Conservation (phyloP, 2,113 vertebrate species). For the Hoplias malabaricus region DNA sequence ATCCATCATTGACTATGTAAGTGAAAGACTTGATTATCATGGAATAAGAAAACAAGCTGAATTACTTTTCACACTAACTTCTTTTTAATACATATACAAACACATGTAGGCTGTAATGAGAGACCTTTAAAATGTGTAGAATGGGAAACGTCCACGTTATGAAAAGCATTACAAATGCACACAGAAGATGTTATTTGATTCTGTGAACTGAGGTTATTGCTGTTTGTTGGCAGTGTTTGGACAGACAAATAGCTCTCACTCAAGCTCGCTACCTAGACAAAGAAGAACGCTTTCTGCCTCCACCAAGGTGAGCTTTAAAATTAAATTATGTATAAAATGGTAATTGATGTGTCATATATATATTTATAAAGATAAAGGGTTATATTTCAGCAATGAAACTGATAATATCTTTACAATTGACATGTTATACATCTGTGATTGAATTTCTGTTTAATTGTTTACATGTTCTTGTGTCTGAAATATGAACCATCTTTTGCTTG, state of each 20-base stretch:
- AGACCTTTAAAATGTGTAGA: too few species aligned
- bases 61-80: too few species aligned
- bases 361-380: too few species aligned
- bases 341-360: too few species aligned
- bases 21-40: slow-evolving; percentile 42
- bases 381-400: too few species aligned
- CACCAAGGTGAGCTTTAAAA: slow-evolving; percentile 81
- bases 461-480: slow-evolving; percentile 8
- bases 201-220: background rate
- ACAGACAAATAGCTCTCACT: slow-evolving; percentile 83
- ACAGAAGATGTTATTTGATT: background rate
- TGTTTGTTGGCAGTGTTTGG: slow-evolving; percentile 80
- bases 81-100: too few species aligned
- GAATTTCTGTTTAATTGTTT: too few species aligned
- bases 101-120: too few species aligned
- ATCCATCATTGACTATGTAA: slow-evolving; percentile 83
- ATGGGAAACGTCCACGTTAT: too few species aligned
- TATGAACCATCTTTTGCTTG: background rate
- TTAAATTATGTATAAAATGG: background rate
- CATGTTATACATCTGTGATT: background rate
- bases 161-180: too few species aligned
- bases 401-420: too few species aligned
- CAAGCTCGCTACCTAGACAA: slow-evolving; percentile 91
- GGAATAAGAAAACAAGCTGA: too few species aligned
- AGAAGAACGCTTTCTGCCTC: slow-evolving; percentile 89